Evolutionary conservation across 2,888 invertebrate species (phyloP).

Genomic region (Bembecia ichneumoniformis): DNA sequence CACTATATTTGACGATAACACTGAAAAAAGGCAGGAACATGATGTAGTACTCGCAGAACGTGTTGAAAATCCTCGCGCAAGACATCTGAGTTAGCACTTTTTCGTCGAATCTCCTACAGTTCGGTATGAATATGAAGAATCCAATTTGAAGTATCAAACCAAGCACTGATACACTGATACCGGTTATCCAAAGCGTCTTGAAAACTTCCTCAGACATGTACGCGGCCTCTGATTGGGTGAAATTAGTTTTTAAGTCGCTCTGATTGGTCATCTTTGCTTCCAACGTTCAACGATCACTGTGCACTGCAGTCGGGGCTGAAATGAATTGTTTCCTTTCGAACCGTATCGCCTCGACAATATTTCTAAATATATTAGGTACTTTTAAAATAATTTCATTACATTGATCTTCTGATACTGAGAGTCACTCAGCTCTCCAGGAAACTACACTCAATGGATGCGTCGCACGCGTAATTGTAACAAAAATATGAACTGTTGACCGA

Average conservation of each 20-base stretch:
- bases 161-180: slow-evolving; percentile 26
- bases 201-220: slow-evolving; percentile 6
- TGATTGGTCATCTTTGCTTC: neutral
- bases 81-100: slow-evolving; percentile 38
- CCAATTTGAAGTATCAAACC: slow-evolving; percentile 27
- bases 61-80: slow-evolving; percentile 32
- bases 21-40: neutral
- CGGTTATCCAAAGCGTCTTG: slow-evolving; percentile 24
- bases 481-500: neutral
- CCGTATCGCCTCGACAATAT: too few relatives aligned
- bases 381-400: too few relatives aligned
- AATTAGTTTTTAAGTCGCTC: neutral
- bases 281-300: neutral
- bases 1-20: slow-evolving; percentile 8
- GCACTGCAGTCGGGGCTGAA: neutral
- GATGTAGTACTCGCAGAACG: slow-evolving; percentile 26
- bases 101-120: slow-evolving; percentile 38
- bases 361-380: too few relatives aligned
- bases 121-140: slow-evolving; percentile 23
- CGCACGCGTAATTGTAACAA: neutral
- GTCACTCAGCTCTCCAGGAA: too few relatives aligned
- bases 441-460: neutral
- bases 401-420: too few relatives aligned
- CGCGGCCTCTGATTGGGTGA: neutral
- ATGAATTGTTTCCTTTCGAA: neutral